These are phyloP conservation scores for Lithobates sylvaticus DNA, from an alignment of 2,797 vertebrate species.

Conservation along the genomic window DNA sequence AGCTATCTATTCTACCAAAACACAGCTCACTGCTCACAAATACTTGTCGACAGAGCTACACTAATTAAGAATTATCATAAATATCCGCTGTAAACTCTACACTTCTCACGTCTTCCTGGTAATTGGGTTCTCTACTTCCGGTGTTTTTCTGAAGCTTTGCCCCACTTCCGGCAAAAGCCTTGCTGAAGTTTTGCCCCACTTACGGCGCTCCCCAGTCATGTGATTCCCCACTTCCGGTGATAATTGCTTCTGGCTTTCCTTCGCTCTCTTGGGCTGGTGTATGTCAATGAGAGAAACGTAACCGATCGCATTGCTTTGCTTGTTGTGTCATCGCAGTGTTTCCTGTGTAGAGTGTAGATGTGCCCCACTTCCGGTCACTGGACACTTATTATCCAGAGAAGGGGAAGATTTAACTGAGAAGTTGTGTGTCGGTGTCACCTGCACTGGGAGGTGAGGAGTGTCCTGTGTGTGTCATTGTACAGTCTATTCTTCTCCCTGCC, in stretches of 20 bases:
- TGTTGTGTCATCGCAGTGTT: background rate
- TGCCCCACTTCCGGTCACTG: slow-evolving; percentile 41
- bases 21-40: background rate
- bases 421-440: background rate
- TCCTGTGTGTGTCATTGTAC: no score
- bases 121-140: slow-evolving; percentile 30
- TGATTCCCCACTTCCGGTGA: slow-evolving; percentile 16
- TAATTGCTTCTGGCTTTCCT: background rate
- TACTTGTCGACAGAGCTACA: background rate
- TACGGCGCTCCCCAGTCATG: background rate
- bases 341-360: no score
- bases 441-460: slow-evolving; percentile 9
- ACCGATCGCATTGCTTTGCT: background rate
- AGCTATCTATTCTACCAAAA: background rate
- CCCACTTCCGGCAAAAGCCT: background rate
- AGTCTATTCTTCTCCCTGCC: background rate
- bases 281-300: background rate
- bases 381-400: background rate
- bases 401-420: no score
- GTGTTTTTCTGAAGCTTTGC: background rate
- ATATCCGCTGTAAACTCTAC: background rate
- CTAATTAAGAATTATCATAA: background rate
- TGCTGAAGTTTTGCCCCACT: background rate
- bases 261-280: background rate
- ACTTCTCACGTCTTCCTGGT: slow-evolving; percentile 21